Conservation (phyloP, 2,113 vertebrate species). For the Panurus biarmicus region DNA sequence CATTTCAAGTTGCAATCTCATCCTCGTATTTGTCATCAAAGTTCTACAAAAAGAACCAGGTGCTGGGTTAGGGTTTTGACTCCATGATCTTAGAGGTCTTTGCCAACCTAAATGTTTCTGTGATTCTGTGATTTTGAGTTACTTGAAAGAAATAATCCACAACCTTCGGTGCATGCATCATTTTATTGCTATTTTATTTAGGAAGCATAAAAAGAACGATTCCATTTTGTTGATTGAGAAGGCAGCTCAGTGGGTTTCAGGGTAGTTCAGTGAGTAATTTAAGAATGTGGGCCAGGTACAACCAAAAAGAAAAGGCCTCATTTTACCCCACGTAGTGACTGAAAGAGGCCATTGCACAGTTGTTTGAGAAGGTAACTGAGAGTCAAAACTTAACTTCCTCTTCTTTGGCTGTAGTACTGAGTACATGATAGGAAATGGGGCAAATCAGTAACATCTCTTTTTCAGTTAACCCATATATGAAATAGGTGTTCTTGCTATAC, state of each 20-base stretch:
- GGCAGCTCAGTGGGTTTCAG: background rate
- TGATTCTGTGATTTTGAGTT: background rate
- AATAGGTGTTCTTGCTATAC: background rate
- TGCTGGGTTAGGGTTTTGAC: background rate
- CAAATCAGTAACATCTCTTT: background rate
- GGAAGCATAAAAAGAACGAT: background rate
- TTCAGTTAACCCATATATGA: background rate
- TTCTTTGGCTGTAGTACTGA: background rate
- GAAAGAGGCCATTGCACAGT: background rate
- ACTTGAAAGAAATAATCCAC: background rate
- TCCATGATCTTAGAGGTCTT: background rate
- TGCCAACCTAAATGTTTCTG: background rate
- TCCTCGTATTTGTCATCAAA: background rate
- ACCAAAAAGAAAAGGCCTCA: background rate
- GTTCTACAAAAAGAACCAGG: background rate
- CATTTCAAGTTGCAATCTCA: background rate
- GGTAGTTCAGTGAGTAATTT: background rate
- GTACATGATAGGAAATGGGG: background rate
- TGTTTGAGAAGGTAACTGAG: background rate
- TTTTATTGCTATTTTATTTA: background rate
- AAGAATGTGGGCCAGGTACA: background rate
- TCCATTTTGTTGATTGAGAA: background rate
- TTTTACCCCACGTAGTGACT: background rate
- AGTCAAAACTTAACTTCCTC: slow-evolving; percentile 38
- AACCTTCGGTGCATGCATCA: background rate